phyloP scores from a whole-genome alignment of 2,113 vertebrate genomes.

The Montifringilla adamsi region DNA sequence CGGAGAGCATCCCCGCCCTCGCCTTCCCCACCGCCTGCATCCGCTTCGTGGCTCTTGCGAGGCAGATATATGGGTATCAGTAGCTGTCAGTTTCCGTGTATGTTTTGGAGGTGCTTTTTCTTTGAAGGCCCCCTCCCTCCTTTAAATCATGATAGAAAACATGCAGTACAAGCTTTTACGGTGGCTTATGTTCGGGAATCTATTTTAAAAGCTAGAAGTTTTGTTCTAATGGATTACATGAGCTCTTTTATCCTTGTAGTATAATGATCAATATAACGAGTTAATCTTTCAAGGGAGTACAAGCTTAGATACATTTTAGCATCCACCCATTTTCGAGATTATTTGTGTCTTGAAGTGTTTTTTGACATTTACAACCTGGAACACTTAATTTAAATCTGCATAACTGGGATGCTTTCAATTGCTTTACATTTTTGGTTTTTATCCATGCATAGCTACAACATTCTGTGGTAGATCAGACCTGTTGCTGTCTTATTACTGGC shows the following conservation, averaged over 20 bases:
- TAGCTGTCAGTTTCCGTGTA: neutral
- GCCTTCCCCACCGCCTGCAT: neutral
- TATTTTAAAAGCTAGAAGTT: neutral
- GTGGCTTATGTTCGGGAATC: neutral
- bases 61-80: neutral
- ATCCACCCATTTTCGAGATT: neutral
- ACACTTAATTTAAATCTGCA: neutral
- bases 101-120: neutral
- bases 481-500: constrained; percentile 24
- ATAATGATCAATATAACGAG: neutral
- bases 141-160: neutral
- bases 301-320: neutral
- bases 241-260: neutral
- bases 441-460: neutral
- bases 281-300: neutral
- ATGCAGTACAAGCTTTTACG: neutral
- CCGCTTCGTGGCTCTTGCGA: neutral
- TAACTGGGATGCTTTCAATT: neutral
- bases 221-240: neutral
- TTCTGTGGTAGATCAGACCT: neutral
- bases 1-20: neutral
- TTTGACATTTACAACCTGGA: neutral
- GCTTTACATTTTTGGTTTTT: neutral
- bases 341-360: neutral
- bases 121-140: neutral